These are phyloP conservation scores for Tauraco erythrolophus DNA, from an alignment of 2,113 vertebrate species.

Conservation along the genomic window DNA sequence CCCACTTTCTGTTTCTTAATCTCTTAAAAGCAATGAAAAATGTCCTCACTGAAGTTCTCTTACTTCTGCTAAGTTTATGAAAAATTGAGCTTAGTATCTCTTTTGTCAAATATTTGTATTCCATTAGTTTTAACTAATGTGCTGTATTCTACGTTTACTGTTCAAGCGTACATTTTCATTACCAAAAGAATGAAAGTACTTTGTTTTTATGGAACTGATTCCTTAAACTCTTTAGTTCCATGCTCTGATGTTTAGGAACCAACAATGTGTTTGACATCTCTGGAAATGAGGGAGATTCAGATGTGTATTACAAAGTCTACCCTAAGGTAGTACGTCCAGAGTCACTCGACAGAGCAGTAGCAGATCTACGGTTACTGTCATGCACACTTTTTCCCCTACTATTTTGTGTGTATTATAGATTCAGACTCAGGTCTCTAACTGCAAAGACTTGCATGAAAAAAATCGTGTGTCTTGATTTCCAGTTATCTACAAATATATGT, in stretches of 20 bases:
- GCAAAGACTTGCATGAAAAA: background rate
- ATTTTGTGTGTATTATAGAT: background rate
- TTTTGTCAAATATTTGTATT: background rate
- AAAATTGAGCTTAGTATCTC: background rate
- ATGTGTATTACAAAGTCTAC: background rate
- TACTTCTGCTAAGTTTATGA: background rate
- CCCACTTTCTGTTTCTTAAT: background rate
- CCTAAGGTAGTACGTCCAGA: background rate
- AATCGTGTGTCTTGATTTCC: background rate
- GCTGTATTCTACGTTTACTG: background rate
- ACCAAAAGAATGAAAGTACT: background rate
- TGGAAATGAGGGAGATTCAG: background rate
- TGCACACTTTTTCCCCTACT: background rate
- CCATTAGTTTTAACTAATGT: background rate
- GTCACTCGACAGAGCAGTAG: background rate
- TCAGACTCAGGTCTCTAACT: background rate
- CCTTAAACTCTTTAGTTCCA: background rate
- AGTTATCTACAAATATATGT: background rate
- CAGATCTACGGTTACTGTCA: background rate
- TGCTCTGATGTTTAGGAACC: background rate
- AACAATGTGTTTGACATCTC: background rate
- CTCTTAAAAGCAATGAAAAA: background rate
- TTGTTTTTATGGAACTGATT: background rate
- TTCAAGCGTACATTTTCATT: background rate
- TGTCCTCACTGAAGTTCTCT: background rate